A percentile compares a stretch with the other conserved stretches of the same genome.
Evolutionary conservation across 37 sponge, comb jelly and placozoan genomes (phyloP).

Genomic region (Lycopodina hypogea): DNA sequence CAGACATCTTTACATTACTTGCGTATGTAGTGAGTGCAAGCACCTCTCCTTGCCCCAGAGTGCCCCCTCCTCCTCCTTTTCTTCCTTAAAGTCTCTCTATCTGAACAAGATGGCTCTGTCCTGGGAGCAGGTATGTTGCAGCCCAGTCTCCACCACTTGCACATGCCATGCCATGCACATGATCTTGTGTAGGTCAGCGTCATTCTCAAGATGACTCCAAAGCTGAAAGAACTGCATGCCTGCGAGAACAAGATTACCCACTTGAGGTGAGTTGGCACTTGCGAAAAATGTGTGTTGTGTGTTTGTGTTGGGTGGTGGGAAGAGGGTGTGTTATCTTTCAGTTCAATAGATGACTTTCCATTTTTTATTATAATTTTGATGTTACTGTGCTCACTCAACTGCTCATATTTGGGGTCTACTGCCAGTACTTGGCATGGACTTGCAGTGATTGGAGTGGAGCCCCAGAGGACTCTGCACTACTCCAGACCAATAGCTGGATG

Average conservation of each 20-base stretch:
- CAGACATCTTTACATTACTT: no score
- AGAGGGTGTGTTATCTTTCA: no score
- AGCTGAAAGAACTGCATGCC: conserved; percentile 54
- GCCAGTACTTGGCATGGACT: no score
- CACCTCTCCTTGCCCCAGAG: background rate
- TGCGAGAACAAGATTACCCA: conserved; percentile 59
- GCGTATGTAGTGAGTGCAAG: conserved; percentile 35
- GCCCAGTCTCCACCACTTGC: background rate
- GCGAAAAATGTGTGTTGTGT: conserved; percentile 52
- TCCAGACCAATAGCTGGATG: no score
- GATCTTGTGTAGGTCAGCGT: conserved; percentile 14
- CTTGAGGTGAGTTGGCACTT: conserved; percentile 32
- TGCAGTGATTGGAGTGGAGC: no score
- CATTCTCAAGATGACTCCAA: conserved; percentile 26
- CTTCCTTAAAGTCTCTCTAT: conserved; percentile 30
- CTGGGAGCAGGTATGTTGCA: conserved; percentile 41
- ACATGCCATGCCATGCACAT: background rate
- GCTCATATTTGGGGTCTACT: no score
- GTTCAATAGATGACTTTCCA: no score
- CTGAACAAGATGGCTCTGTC: conserved; percentile 48
- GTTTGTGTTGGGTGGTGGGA: conserved; percentile 20
- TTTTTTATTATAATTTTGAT: no score
- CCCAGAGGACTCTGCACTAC: no score
- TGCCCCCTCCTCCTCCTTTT: conserved; percentile 12
- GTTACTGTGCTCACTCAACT: no score